Conservation (phyloP, 2,113 vertebrate genomes). For the Myxocyprinus asiaticus region DNA sequence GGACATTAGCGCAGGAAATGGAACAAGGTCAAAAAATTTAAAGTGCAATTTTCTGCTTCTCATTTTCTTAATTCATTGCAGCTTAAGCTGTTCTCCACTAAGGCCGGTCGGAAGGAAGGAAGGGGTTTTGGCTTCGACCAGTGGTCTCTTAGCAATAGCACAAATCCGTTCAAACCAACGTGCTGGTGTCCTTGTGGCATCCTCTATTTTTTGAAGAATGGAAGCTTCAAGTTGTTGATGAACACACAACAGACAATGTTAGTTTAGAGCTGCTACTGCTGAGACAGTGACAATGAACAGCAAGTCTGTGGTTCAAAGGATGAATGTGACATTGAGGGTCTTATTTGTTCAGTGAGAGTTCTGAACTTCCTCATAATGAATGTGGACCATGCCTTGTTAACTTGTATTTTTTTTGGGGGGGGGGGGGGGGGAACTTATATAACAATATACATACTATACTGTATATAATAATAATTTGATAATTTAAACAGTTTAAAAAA, state of each 20-base stretch:
- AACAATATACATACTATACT: too few relatives aligned
- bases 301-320: constrained; percentile 16
- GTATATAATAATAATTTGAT: too few relatives aligned
- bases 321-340: constrained; percentile 17
- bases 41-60: constrained; percentile 63
- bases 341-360: constrained; percentile 12
- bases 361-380: background rate
- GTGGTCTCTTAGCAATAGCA: constrained; percentile 80
- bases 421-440: too few relatives aligned
- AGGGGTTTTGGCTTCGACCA: constrained; percentile 64
- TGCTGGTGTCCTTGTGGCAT: constrained; percentile 80
- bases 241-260: constrained; percentile 22
- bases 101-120: constrained; percentile 62
- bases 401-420: background rate
- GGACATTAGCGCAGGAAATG: constrained; percentile 64
- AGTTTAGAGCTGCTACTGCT: constrained; percentile 7
- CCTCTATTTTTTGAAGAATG: constrained; percentile 69
- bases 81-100: constrained; percentile 58
- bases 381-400: constrained; percentile 1
- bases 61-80: constrained; percentile 66
- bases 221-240: constrained; percentile 36
- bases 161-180: constrained; percentile 64
- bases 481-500: too few relatives aligned
- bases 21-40: constrained; percentile 67
- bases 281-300: constrained; percentile 18